Evolutionary conservation across 1,140 invertebrate species (phyloP).

Genomic region (Apis laboriosa): DNA sequence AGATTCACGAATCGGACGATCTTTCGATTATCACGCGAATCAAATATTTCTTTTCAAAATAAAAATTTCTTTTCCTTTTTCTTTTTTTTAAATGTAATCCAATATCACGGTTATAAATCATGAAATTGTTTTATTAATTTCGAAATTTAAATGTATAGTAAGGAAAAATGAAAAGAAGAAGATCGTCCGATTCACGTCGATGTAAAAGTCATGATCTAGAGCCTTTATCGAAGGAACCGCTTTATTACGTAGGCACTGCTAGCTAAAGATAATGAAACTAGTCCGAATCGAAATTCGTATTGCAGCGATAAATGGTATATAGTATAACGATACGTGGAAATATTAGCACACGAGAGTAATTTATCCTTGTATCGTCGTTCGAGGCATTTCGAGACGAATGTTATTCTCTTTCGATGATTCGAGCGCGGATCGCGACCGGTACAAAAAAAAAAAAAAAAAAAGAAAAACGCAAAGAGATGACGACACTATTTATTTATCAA

Average conservation of each 20-base stretch:
- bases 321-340: conserved; percentile 22
- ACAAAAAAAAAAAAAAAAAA: background rate
- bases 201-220: conserved; percentile 7
- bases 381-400: conserved; percentile 12
- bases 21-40: background rate
- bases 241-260: conserved; percentile 40
- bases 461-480: conserved; percentile 19
- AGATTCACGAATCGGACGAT: conserved; percentile 14
- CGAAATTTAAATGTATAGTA: background rate
- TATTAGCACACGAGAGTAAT: conserved; percentile 26
- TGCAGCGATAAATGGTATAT: conserved; percentile 18
- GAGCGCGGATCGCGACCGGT: conserved; percentile 3
- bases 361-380: conserved; percentile 23
- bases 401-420: background rate
- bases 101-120: background rate
- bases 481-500: conserved; percentile 57
- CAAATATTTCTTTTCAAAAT: background rate
- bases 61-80: background rate
- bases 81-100: background rate
- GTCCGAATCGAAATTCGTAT: conserved; percentile 44
- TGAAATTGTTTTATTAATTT: background rate
- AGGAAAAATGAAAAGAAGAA: too few species aligned
- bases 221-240: background rate
- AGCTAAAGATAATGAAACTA: conserved; percentile 56
- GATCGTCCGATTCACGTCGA: conserved; percentile 14